Evolutionary conservation across 2,888 invertebrate species (phyloP).

Genomic region (Scaptomyza polygonia): DNA sequence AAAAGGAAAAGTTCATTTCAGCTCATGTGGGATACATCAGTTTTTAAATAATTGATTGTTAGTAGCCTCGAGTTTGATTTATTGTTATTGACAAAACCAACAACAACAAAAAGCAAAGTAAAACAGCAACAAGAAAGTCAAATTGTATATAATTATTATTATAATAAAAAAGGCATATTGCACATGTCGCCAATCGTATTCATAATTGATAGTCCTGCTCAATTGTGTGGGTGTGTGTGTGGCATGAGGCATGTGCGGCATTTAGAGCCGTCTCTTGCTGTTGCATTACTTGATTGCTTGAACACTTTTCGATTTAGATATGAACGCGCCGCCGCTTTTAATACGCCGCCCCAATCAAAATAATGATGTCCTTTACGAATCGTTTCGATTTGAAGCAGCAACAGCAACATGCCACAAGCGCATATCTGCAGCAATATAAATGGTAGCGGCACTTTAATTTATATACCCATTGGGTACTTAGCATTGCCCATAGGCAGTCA

Average conservation of each 20-base stretch:
- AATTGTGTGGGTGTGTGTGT: background rate
- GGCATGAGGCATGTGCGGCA: conserved; percentile 2
- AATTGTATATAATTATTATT: conserved; percentile 5
- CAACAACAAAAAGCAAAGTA: too few relatives aligned
- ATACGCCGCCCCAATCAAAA: conserved; percentile 2
- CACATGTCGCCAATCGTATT: conserved; percentile 33
- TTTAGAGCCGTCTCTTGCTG: conserved; percentile 13
- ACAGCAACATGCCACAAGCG: conserved; percentile 10
- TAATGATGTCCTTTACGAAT: conserved; percentile 5
- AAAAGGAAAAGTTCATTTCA: conserved; percentile 12
- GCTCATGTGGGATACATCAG: conserved; percentile 1
- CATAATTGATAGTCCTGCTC: conserved; percentile 29
- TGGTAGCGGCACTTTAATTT: conserved; percentile 17
- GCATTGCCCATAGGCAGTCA: background rate
- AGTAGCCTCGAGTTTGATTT: too few relatives aligned
- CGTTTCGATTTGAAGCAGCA: background rate
- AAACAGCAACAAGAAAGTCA: background rate
- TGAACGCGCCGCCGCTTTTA: conserved; percentile 13
- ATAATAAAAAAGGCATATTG: conserved; percentile 17
- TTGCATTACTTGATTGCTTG: conserved; percentile 51
- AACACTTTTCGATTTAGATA: conserved; percentile 45
- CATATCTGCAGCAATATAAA: conserved; percentile 31
- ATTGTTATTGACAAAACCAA: too few relatives aligned
- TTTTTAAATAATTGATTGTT: too few relatives aligned
- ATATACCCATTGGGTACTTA: background rate